Base-by-base conservation (phyloP, 2,888 invertebrate species). In the Meliscaeva auricollis region DNA sequence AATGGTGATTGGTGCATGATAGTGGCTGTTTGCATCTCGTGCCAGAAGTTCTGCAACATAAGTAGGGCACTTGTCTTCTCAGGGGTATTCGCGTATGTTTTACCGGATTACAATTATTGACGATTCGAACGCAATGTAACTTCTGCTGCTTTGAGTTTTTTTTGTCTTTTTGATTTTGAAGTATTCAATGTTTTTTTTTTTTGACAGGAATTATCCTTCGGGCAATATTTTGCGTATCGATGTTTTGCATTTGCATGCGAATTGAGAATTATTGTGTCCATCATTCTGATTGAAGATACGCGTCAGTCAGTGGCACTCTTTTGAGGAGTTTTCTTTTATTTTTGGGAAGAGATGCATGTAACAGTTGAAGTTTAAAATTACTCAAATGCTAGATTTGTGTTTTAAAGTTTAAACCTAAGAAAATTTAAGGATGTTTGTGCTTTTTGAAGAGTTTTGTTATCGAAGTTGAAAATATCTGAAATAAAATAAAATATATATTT, bases 291-390 rank as follows among this genome's bases (percentile, higher is more conserved):
- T 66, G 62, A 44, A 54, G 62, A 75, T 66, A 84, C 48, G 70
- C 74, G 79, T 79, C 83, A 84, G 46, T 84, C 83, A 79, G 83
- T 74, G 78, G 83, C 83, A 84, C 38, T 84, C 44, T 83, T 62
- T 46, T 64, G 26, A 15, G n/a, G 15, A 17, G 11, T 50, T 35
- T 20, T 20, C 30, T 11, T 58, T 44, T 66, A n/a, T 46, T 62
- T 74, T 48, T 52, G 32, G 9, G 4, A 20, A 44, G 60, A 77
- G 32, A 68, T 73, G 35, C 46, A 73, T 46, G 46, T 54, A 41
- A 60, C 48, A 35, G 52, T 48, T 64, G 41, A 0, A 52, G 69
- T 75, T 81, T 17, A 41, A n/a, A 41, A 9, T 22, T 3, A 5
- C 32, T 8, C n/a, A 7, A 44, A 6, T 0, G n/a, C n/a, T n/a